phyloP scores from a whole-genome alignment of 2,797 vertebrate genomes.

The Mastacembelus armatus region DNA sequence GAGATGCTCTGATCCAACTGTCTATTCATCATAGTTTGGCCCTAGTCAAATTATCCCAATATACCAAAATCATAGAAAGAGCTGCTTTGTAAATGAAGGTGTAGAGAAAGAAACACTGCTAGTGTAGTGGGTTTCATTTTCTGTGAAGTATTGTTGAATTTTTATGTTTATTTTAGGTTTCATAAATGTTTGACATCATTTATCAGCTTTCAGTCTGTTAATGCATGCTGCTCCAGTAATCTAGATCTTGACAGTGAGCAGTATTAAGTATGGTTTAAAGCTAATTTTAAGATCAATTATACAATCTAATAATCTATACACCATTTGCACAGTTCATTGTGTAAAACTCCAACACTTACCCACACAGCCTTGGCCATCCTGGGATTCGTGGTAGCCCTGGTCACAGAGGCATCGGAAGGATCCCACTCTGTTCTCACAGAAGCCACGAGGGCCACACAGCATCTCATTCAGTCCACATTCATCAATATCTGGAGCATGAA shows the following conservation, averaged over 20 bases:
- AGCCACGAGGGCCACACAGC: conserved; percentile 88
- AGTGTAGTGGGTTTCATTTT: background rate
- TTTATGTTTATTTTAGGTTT: too few relatives aligned
- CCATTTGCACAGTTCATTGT: too few relatives aligned
- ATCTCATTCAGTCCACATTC: conserved; percentile 90
- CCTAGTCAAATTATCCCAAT: too few relatives aligned
- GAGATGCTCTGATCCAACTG: too few relatives aligned
- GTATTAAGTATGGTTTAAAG: too few relatives aligned
- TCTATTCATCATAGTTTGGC: too few relatives aligned
- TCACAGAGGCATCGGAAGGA: conserved; percentile 95
- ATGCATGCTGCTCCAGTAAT: too few relatives aligned
- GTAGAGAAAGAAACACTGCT: too few relatives aligned
- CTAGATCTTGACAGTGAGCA: background rate
- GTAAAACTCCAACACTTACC: conserved; percentile 82
- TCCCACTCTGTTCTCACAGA: conserved; percentile 93
- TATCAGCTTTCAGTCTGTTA: conserved; percentile 4
- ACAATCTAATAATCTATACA: too few relatives aligned
- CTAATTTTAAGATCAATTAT: background rate
- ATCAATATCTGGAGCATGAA: conserved; percentile 89
- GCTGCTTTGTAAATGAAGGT: background rate
- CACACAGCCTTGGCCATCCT: conserved; percentile 88
- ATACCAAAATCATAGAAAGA: too few relatives aligned
- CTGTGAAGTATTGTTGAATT: background rate
- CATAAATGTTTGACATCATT: too few relatives aligned
- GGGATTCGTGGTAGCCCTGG: conserved; percentile 90